Conservation (phyloP, 2,888 invertebrate genomes). For the Drosophila setosimentum region DNA sequence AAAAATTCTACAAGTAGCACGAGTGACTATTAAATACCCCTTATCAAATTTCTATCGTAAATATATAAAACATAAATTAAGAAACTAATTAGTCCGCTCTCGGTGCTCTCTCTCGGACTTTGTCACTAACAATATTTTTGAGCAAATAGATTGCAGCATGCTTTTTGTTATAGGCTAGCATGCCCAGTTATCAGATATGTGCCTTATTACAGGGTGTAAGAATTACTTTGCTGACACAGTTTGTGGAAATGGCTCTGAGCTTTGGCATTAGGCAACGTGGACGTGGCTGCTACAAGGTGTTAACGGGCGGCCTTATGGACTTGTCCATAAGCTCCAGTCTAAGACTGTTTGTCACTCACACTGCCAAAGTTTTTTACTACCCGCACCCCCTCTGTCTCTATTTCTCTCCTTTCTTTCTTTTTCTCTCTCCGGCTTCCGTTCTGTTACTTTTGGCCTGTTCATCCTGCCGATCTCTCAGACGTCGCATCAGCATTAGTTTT, state of each 20-base stretch:
- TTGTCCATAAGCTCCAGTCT: conserved; percentile 77
- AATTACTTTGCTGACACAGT: conserved; percentile 80
- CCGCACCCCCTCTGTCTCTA: not conserved
- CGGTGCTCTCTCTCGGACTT: not conserved
- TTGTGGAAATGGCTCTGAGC: conserved; percentile 81
- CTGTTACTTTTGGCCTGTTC: not conserved
- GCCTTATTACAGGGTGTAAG: conserved; percentile 45
- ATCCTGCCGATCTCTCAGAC: conserved; percentile 48
- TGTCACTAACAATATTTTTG: not conserved
- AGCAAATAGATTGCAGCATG: not conserved
- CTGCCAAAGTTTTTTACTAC: conserved; percentile 12
- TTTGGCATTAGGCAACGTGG: conserved; percentile 80
- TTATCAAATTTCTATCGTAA: not conserved
- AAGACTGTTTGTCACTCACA: conserved; percentile 68
- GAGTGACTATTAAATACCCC: conserved; percentile 24
- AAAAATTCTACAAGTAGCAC: conserved; percentile 3
- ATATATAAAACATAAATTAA: not conserved
- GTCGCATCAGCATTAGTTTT: conserved; percentile 79
- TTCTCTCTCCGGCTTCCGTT: not conserved
- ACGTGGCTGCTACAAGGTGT: conserved; percentile 80
- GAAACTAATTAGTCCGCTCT: no score
- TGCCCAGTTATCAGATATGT: not conserved
- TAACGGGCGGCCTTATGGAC: conserved; percentile 79
- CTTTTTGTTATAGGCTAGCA: not conserved
- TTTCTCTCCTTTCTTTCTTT: not conserved